Base-by-base conservation (phyloP, 64 coral and sea anemone species). In the Montipora foliosa region DNA sequence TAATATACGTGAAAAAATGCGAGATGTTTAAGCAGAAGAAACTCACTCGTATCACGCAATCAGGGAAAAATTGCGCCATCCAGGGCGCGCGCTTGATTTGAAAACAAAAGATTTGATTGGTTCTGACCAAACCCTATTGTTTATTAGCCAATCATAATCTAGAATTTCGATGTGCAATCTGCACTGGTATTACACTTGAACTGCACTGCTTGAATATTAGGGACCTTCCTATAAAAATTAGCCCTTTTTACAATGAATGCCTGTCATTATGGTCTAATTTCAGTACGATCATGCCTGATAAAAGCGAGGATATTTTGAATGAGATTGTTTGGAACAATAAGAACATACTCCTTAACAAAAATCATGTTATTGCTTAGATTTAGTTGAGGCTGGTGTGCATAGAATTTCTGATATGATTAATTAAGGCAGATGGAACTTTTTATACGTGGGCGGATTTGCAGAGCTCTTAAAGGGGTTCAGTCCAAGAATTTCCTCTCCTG, bases 391-490 rank as follows among this genome's bases (percentile, higher is more conserved):
- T 11, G 75, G 75, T 4, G 13, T 55, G 8, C 75, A 77, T 77
- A 77, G 44, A 45, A 77, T 47, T 46, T 77, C 25, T 46, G 75
- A 77, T 14, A 77, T 77, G 75, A 44, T 47, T 13, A 55, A 55
- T 29, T 29, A 29, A 29, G 9, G 52, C 52, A 5, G 52, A 77
- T 46, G 75, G 75, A 12, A 45, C 11, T 8, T 77, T 77, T 77
- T 47, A 77, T 77, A 45, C 45, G 75, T 77, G 21, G 45, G 37
- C 75, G 25, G 75, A 77, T 47, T 77, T 77, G 44, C 75, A 77
- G 75, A 29, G 29, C 29, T 29, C 12, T 74, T 24, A 74, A 74
- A 24, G n/a, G n/a, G n/a, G 19, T 20, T 74, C 70, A 74, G 70
- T 24, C 70, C 70, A 74, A 24, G 24, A 74, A 74, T 74, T 24